Conservation (phyloP, 2,797 vertebrate species). For the Thamnophis elegans region DNA sequence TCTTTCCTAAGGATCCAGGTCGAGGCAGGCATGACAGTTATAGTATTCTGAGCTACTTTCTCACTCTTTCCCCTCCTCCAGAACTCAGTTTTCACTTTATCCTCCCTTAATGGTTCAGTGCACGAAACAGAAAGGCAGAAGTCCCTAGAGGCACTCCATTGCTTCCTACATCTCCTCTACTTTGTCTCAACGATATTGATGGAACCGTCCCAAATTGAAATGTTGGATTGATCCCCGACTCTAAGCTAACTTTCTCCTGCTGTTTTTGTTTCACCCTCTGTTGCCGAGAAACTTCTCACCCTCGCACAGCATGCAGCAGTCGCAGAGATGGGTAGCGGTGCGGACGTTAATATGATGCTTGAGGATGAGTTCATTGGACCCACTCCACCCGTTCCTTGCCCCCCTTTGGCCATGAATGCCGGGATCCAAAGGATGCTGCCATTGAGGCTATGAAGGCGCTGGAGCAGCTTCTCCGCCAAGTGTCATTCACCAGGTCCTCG, state of each 20-base stretch:
- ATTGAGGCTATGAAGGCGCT: constrained; percentile 83
- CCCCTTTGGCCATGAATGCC: constrained; percentile 93
- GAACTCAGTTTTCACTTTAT: neutral
- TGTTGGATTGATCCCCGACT: neutral
- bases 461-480: constrained; percentile 88
- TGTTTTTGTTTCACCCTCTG: neutral
- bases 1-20: neutral
- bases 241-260: neutral
- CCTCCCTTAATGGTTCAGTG: neutral
- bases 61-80: neutral
- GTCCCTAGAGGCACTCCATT: neutral
- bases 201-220: too few species aligned
- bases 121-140: neutral
- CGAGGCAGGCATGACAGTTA: neutral
- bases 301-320: constrained; percentile 92
- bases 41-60: neutral
- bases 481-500: constrained; percentile 87
- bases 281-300: constrained; percentile 74
- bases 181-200: neutral
- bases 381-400: constrained; percentile 93
- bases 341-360: constrained; percentile 85
- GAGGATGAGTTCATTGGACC: constrained; percentile 88
- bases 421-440: constrained; percentile 97
- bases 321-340: constrained; percentile 94
- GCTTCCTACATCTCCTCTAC: neutral